Evolutionary conservation across 2,113 vertebrate species (phyloP).

Genomic region (Bathybates hornii): DNA sequence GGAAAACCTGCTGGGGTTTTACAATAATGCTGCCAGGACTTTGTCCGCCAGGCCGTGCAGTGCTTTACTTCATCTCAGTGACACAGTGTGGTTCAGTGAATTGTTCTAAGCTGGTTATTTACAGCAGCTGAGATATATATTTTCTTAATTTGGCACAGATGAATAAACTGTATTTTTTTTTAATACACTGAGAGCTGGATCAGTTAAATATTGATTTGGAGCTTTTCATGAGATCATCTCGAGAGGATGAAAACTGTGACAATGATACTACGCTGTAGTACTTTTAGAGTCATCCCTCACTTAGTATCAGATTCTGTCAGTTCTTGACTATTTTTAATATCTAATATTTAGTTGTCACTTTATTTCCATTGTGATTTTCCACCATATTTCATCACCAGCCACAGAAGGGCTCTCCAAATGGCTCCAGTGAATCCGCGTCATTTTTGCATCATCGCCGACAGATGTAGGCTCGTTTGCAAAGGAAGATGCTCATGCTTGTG

Average conservation of each 20-base stretch:
- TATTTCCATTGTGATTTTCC: accelerated
- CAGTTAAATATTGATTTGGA: background rate
- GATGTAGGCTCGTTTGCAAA: background rate
- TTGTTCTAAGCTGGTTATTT: background rate
- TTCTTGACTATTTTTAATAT: background rate
- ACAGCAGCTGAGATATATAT: background rate
- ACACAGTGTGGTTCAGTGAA: too few species aligned
- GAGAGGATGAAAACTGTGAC: background rate
- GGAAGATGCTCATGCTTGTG: background rate
- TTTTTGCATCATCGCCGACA: background rate
- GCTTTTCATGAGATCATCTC: background rate
- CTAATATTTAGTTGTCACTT: background rate
- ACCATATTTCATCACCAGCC: background rate
- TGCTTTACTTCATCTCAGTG: background rate
- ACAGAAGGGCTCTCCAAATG: background rate
- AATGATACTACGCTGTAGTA: background rate
- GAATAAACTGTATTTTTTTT: background rate
- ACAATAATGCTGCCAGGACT: background rate
- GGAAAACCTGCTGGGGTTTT: background rate
- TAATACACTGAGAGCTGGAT: accelerated
- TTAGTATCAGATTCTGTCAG: background rate
- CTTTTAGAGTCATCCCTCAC: background rate
- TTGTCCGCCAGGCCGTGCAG: background rate
- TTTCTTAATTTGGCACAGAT: background rate
- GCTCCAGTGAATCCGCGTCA: accelerated